phyloP scores from a whole-genome alignment of 2,797 vertebrate genomes.

The Scomberomorus guttatus region DNA sequence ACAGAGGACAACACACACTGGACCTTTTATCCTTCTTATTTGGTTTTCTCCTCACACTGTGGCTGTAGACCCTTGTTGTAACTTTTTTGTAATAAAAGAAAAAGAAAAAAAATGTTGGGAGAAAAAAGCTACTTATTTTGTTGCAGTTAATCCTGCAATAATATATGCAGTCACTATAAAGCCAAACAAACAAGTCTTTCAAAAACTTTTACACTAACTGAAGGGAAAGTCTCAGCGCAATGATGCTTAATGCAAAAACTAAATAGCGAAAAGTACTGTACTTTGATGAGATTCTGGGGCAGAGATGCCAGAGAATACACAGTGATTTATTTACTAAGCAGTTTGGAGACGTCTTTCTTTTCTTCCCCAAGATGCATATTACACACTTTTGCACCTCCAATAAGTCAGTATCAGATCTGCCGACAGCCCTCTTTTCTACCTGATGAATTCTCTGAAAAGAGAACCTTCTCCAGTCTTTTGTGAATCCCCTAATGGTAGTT shows the following conservation, averaged over 20 bases:
- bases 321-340: slow-evolving; percentile 55
- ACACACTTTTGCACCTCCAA: slow-evolving; percentile 53
- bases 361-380: slow-evolving; percentile 53
- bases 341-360: slow-evolving; percentile 34
- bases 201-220: slow-evolving; percentile 22
- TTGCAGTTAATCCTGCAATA: slow-evolving; percentile 9
- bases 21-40: background rate
- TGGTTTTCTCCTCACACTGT: background rate
- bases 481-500: slow-evolving; percentile 64
- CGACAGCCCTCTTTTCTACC: slow-evolving; percentile 54
- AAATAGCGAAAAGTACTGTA: slow-evolving; percentile 6
- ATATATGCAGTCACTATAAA: background rate
- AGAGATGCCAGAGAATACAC: slow-evolving; percentile 22
- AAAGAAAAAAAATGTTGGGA: background rate
- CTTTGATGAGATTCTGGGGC: slow-evolving; percentile 41
- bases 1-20: background rate
- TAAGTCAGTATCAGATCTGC: slow-evolving; percentile 60
- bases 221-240: slow-evolving; percentile 9
- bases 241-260: slow-evolving; percentile 21
- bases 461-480: slow-evolving; percentile 62
- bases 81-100: background rate
- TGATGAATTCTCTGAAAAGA: slow-evolving; percentile 66
- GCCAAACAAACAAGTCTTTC: slow-evolving; percentile 20
- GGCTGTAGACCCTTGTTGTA: background rate
- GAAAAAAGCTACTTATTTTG: background rate